Evolutionary conservation across 2,888 invertebrate species (phyloP).

Genomic region (Mystacides longicornis): DNA sequence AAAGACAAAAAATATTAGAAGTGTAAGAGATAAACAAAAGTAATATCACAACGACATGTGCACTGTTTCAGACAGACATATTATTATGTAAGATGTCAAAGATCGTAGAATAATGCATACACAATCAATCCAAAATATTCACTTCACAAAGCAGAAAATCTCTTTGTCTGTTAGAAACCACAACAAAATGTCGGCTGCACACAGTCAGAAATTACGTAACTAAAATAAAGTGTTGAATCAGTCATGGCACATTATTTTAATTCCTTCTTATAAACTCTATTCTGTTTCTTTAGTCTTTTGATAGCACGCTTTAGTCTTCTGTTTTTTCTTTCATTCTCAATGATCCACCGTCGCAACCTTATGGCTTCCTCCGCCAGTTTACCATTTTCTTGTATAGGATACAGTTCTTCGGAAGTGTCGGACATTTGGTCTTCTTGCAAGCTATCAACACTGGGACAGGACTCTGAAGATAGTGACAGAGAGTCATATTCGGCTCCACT

Average conservation of each 20-base stretch:
- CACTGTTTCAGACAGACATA: too few species aligned
- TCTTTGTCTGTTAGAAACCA: too few species aligned
- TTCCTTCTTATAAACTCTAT: constrained; percentile 14
- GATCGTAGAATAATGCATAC: too few species aligned
- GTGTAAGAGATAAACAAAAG: too few species aligned
- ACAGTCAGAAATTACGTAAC: background rate
- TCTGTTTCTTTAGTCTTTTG: constrained; percentile 13
- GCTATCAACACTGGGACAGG: background rate
- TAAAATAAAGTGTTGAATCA: background rate
- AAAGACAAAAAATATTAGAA: too few species aligned
- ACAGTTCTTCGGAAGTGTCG: constrained; percentile 6
- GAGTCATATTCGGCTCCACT: background rate
- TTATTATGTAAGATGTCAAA: too few species aligned
- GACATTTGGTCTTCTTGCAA: background rate
- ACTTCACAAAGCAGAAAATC: too few species aligned
- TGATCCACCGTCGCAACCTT: constrained; percentile 11
- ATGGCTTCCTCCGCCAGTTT: constrained; percentile 5
- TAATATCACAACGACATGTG: too few species aligned
- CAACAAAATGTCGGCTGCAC: background rate
- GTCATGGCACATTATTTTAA: constrained; percentile 4
- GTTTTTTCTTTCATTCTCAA: constrained; percentile 15
- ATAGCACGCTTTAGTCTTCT: constrained; percentile 16
- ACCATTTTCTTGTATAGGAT: background rate
- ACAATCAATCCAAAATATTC: too few species aligned
- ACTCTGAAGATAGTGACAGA: background rate